Evolutionary conservation across 1,140 invertebrate species (phyloP).

Genomic region (Propsilocerus akamusi): DNA sequence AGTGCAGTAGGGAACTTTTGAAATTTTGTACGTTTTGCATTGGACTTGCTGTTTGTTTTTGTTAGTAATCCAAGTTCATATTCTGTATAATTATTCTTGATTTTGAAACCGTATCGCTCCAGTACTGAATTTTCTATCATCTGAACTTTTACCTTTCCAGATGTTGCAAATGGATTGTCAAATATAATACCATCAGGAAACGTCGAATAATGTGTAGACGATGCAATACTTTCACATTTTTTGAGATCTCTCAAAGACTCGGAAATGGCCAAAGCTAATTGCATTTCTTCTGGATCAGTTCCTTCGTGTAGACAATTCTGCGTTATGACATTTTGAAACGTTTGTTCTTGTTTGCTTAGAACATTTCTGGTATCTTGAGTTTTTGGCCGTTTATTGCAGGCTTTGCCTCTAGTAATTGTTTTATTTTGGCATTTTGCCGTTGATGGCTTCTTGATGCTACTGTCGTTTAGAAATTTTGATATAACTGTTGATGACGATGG

Average conservation of each 20-base stretch:
- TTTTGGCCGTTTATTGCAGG: not conserved
- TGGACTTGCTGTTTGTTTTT: too few relatives aligned
- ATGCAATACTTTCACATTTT: conserved; percentile 7
- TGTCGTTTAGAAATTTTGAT: not conserved
- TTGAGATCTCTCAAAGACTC: conserved; percentile 12
- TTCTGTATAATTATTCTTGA: conserved; percentile 6
- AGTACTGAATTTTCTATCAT: conserved; percentile 3
- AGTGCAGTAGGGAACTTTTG: too few relatives aligned
- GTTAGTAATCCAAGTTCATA: not conserved
- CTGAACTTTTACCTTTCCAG: not conserved
- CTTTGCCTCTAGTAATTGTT: not conserved
- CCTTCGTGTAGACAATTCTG: conserved; percentile 18
- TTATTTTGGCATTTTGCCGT: conserved; percentile 6
- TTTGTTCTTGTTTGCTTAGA: conserved; percentile 18
- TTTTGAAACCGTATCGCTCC: conserved; percentile 15
- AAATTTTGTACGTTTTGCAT: too few relatives aligned
- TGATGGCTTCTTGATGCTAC: conserved; percentile 3
- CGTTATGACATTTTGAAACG: conserved; percentile 18
- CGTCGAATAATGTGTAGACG: conserved; percentile 12
- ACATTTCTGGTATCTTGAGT: conserved; percentile 16
- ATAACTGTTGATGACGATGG: not conserved
- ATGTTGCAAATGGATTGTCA: not conserved
- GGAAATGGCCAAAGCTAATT: conserved; percentile 19
- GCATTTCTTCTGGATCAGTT: conserved; percentile 19
- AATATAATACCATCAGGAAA: conserved; percentile 13